A percentile compares a stretch with the other conserved stretches of the same genome.
phyloP scores from a whole-genome alignment of 2,113 vertebrate species.

The Amphilophus citrinellus region DNA sequence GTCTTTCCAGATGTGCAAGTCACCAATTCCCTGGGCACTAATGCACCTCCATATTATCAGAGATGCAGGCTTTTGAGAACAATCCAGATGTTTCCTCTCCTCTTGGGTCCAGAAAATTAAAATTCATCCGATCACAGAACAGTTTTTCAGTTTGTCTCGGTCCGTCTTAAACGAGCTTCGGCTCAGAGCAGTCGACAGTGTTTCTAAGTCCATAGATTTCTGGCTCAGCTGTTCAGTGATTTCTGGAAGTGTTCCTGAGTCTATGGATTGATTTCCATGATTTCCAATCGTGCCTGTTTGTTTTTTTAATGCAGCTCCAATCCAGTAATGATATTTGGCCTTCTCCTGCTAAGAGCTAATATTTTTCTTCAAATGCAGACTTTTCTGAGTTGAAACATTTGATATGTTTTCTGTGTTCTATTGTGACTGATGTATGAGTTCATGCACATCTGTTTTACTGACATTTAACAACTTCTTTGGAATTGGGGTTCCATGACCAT shows the following conservation, averaged over 20 bases:
- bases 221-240: too few relatives aligned
- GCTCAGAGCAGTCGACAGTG: not conserved
- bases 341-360: not conserved
- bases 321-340: not conserved
- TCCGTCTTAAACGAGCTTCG: not conserved
- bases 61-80: not conserved
- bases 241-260: too few relatives aligned
- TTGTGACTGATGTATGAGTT: not conserved
- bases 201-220: too few relatives aligned
- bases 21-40: not conserved
- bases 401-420: not conserved
- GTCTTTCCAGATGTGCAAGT: not conserved
- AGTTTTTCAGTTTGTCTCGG: too few relatives aligned
- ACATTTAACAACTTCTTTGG: not conserved
- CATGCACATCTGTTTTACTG: not conserved
- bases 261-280: too few relatives aligned
- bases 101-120: not conserved
- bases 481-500: not conserved
- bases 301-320: too few relatives aligned
- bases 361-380: not conserved
- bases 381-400: not conserved
- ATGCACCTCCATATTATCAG: not conserved
- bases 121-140: too few relatives aligned
- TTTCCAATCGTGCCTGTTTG: too few relatives aligned
- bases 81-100: not conserved